These are phyloP conservation scores for Mustela lutreola DNA, from an alignment of 2,113 vertebrate genomes.

Conservation along the genomic window DNA sequence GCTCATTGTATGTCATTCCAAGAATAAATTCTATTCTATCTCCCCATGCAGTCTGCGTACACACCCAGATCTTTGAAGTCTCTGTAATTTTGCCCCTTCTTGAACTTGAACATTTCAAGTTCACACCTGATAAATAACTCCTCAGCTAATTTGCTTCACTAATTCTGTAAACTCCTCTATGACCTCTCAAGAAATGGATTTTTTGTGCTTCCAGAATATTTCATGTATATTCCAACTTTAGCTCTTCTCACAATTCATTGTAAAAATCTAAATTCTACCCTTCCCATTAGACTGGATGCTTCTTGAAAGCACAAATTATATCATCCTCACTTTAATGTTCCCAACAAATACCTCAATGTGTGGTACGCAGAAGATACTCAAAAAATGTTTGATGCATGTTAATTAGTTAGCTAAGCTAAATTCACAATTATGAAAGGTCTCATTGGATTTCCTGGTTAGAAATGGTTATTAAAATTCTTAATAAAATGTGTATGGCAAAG, in stretches of 20 bases:
- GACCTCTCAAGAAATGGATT: neutral
- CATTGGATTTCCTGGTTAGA: neutral
- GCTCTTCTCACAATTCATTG: neutral
- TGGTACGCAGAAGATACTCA: neutral
- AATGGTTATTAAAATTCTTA: neutral
- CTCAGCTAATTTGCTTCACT: neutral
- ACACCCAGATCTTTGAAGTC: neutral
- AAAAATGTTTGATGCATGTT: neutral
- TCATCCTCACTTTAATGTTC: neutral
- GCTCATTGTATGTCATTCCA: accelerated
- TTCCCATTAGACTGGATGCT: neutral
- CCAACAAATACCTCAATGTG: neutral
- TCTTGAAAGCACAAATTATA: neutral
- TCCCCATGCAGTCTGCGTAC: accelerated
- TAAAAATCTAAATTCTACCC: neutral
- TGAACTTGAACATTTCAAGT: neutral
- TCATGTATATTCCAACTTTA: neutral
- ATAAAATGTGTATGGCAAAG: neutral
- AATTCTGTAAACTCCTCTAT: neutral
- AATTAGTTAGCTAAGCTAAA: constrained; percentile 7
- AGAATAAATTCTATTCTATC: neutral
- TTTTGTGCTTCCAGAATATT: neutral
- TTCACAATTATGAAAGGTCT: neutral
- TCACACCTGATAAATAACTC: neutral
- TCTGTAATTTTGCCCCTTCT: neutral